Evolutionary conservation across 2,888 invertebrate species (phyloP).

Genomic region (Rhimphoctona megacephalus): DNA sequence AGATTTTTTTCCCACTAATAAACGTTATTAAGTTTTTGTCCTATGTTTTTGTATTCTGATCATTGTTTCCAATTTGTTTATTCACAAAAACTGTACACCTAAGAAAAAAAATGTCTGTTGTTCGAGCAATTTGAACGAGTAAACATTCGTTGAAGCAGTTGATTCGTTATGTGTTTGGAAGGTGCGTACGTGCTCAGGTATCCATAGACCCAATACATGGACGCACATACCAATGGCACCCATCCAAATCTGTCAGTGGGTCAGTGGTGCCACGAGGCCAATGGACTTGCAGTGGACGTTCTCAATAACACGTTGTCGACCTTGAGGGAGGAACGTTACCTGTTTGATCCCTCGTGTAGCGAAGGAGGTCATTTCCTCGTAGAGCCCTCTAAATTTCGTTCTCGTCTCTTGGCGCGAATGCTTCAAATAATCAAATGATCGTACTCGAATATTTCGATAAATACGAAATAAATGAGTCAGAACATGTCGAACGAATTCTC

Average conservation of each 20-base stretch:
- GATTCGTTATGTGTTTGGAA: slow-evolving; percentile 43
- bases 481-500: neutral
- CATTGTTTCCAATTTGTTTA: neutral
- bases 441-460: slow-evolving; percentile 21
- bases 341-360: slow-evolving; percentile 43
- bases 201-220: slow-evolving; percentile 34
- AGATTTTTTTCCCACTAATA: neutral
- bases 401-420: slow-evolving; percentile 12
- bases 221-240: slow-evolving; percentile 67
- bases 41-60: neutral
- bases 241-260: slow-evolving; percentile 83
- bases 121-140: slow-evolving; percentile 14
- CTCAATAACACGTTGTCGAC: slow-evolving; percentile 66
- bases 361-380: slow-evolving; percentile 61
- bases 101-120: neutral
- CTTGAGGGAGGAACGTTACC: slow-evolving; percentile 69
- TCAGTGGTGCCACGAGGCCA: slow-evolving; percentile 77
- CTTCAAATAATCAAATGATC: slow-evolving; percentile 26
- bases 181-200: slow-evolving; percentile 60
- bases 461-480: neutral
- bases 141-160: slow-evolving; percentile 27
- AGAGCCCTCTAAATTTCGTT: slow-evolving; percentile 36
- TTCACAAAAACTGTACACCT: neutral
- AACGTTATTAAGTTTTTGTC: neutral
- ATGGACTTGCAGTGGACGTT: slow-evolving; percentile 71